Evolutionary conservation across 2,113 vertebrate species (phyloP).

Genomic region (Dromaius novaehollandiae): DNA sequence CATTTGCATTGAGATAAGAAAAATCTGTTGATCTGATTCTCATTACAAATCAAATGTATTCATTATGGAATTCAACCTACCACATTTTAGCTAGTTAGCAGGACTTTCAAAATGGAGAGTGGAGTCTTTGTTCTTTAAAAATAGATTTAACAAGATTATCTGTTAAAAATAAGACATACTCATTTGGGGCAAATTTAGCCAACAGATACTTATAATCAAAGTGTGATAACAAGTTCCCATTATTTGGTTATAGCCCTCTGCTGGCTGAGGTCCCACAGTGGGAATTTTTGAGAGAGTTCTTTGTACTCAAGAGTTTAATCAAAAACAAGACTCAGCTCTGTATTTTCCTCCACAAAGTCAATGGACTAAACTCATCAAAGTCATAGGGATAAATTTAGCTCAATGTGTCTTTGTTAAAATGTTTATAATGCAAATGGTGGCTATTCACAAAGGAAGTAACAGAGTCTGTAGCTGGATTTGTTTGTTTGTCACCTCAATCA

Average conservation of each 20-base stretch:
- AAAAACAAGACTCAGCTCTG: slow-evolving; percentile 52
- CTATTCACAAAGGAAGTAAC: not conserved
- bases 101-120: not conserved
- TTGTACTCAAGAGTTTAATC: slow-evolving; percentile 7
- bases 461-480: not conserved
- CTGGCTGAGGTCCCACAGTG: slow-evolving; percentile 40
- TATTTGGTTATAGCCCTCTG: slow-evolving; percentile 26
- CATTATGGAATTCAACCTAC: not conserved
- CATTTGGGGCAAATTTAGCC: not conserved
- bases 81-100: not conserved
- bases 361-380: slow-evolving; percentile 15
- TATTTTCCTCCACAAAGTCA: slow-evolving; percentile 26
- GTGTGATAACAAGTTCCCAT: slow-evolving; percentile 44
- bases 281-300: slow-evolving; percentile 37
- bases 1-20: slow-evolving; percentile 35
- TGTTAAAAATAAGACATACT: not conserved
- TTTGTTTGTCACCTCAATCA: slow-evolving; percentile 15
- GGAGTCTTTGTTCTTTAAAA: slow-evolving; percentile 12
- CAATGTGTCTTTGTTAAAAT: slow-evolving; percentile 43
- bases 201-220: slow-evolving; percentile 38
- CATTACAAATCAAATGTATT: slow-evolving; percentile 20
- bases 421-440: not conserved
- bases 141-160: not conserved
- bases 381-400: slow-evolving; percentile 27
- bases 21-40: slow-evolving; percentile 44